phyloP scores from a whole-genome alignment of 1,140 invertebrate genomes.

The Sitobion miscanthi region DNA sequence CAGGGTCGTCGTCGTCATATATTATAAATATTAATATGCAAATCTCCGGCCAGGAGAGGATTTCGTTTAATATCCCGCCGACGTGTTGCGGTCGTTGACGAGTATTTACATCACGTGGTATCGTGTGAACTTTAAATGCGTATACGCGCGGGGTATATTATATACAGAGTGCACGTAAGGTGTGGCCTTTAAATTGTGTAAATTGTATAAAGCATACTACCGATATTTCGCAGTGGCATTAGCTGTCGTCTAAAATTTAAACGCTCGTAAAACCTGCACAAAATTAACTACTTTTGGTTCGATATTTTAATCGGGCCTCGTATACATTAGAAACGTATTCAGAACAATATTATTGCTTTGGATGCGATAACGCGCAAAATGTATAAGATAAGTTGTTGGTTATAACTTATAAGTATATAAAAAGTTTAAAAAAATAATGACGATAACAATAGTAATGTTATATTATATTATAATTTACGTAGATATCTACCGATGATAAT shows the following conservation, averaged over 20 bases:
- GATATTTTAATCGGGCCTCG: background rate
- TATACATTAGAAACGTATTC: background rate
- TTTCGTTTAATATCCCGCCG: constrained; percentile 17
- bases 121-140: background rate
- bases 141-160: background rate
- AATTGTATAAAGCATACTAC: too few species aligned
- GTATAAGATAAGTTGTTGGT: too few species aligned
- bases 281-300: background rate
- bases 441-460: background rate
- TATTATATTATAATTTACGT: background rate
- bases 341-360: too few species aligned
- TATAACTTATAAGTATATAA: too few species aligned
- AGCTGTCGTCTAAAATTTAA: background rate
- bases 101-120: background rate
- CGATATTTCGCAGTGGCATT: background rate
- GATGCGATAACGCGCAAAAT: too few species aligned
- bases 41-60: constrained; percentile 5
- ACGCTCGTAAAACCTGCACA: background rate
- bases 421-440: too few species aligned
- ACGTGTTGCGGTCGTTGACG: constrained; percentile 22
- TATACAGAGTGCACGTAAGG: background rate
- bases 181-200: background rate
- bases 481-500: too few species aligned
- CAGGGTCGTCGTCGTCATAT: background rate
- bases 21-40: constrained; percentile 30